A percentile compares a stretch with the other conserved stretches of the same genome.
phyloP scores from a whole-genome alignment of 2,113 vertebrate species.

The Arvicanthis niloticus region DNA sequence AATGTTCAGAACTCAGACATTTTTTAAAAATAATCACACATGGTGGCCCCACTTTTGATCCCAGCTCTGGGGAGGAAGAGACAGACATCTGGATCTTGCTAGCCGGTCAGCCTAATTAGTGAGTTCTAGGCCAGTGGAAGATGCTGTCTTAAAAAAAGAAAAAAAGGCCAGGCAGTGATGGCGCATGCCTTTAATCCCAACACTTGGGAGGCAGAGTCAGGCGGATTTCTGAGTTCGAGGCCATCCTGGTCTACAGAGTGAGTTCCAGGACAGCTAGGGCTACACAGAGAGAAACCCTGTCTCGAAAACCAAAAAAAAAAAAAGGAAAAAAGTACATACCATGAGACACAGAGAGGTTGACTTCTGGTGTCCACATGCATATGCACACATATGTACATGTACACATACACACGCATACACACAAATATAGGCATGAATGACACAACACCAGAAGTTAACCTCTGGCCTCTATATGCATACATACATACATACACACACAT shows the following conservation, averaged over 20 bases:
- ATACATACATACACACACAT: not conserved
- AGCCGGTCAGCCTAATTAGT: not conserved
- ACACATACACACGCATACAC: too few species aligned
- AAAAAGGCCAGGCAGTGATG: too few species aligned
- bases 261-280: too few species aligned
- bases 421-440: too few species aligned
- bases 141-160: not conserved
- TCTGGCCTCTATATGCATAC: not conserved
- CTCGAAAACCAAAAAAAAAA: too few species aligned
- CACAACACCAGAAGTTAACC: too few species aligned
- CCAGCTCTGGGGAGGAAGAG: not conserved
- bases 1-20: not conserved
- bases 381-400: not conserved
- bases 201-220: too few species aligned
- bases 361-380: not conserved
- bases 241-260: too few species aligned
- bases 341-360: not conserved
- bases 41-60: not conserved
- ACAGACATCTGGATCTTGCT: not conserved
- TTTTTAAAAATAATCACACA: not conserved
- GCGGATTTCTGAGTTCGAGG: too few species aligned
- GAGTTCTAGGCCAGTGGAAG: not conserved
- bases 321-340: not conserved
- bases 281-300: too few species aligned
- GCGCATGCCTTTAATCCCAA: too few species aligned